Evolutionary conservation across 1,140 invertebrate genomes (phyloP).

Genomic region (Calephelis virginiensis): DNA sequence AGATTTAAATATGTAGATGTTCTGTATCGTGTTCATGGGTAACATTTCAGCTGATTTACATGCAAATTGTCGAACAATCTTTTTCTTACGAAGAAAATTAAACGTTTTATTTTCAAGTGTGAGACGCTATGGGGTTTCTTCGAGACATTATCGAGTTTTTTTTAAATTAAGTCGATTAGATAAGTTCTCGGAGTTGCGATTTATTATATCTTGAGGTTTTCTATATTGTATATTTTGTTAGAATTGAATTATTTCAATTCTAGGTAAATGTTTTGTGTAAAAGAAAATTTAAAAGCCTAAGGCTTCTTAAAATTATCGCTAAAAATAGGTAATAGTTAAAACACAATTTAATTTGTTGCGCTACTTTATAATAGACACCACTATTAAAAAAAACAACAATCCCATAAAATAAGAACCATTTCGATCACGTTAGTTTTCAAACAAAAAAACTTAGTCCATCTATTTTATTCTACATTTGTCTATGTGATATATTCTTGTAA

Average conservation of each 20-base stretch:
- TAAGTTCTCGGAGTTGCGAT: not conserved
- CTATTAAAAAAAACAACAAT: too few species aligned
- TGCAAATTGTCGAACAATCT: conserved; percentile 36
- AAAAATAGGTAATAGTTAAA: too few species aligned
- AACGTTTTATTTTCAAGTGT: conserved; percentile 6
- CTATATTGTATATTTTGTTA: not conserved
- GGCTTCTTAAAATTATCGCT: too few species aligned
- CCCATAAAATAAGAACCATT: too few species aligned
- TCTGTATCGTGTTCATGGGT: conserved; percentile 27
- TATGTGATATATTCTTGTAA: too few species aligned
- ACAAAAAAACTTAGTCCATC: too few species aligned
- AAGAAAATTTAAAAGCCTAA: too few species aligned
- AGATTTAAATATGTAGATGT: conserved; percentile 33
- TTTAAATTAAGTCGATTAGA: conserved; percentile 1
- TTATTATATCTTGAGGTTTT: not conserved
- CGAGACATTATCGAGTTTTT: conserved; percentile 8
- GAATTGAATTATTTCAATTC: not conserved
- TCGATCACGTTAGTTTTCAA: too few species aligned
- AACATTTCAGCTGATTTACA: conserved; percentile 36
- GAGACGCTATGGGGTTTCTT: conserved; percentile 6
- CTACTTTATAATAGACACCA: too few species aligned
- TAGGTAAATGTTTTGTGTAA: too few species aligned
- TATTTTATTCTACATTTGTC: too few species aligned
- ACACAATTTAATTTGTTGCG: too few species aligned
- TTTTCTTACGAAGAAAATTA: conserved; percentile 19